Evolutionary conservation across 1,140 invertebrate genomes (phyloP).

Genomic region (Dendrolimus kikuchii): DNA sequence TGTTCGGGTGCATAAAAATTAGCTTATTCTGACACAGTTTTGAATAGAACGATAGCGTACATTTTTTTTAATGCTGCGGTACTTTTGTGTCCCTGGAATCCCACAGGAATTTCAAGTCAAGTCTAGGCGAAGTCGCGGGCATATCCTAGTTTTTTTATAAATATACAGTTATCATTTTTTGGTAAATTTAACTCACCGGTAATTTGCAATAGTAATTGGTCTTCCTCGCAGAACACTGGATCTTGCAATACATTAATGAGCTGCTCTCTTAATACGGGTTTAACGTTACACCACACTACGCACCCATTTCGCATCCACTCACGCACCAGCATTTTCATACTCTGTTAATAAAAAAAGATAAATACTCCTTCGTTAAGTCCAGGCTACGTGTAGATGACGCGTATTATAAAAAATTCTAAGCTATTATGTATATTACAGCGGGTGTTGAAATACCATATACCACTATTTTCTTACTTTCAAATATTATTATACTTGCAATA

Average conservation of each 20-base stretch:
- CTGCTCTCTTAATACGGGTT: constrained; percentile 30
- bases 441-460: too few relatives aligned
- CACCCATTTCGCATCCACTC: constrained; percentile 39
- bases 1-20: too few relatives aligned
- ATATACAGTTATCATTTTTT: too few relatives aligned
- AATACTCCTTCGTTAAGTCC: background rate
- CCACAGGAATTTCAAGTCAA: too few relatives aligned
- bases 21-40: too few relatives aligned
- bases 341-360: constrained; percentile 25
- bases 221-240: constrained; percentile 34
- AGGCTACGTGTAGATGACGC: background rate
- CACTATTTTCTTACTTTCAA: too few relatives aligned
- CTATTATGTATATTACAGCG: background rate
- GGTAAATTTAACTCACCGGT: constrained; percentile 24
- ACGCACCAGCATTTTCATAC: constrained; percentile 43
- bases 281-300: constrained; percentile 43
- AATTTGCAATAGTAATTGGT: constrained; percentile 26
- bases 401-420: background rate
- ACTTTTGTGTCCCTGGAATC: too few relatives aligned
- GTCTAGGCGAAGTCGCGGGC: too few relatives aligned
- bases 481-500: too few relatives aligned
- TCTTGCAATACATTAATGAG: constrained; percentile 29
- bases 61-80: too few relatives aligned
- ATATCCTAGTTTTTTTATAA: too few relatives aligned
- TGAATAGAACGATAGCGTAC: too few relatives aligned